Evolutionary conservation across 2,113 vertebrate species (phyloP), one percentile per base, ranked within the genome.

Genomic region (Odobenus rosmarus): DNA sequence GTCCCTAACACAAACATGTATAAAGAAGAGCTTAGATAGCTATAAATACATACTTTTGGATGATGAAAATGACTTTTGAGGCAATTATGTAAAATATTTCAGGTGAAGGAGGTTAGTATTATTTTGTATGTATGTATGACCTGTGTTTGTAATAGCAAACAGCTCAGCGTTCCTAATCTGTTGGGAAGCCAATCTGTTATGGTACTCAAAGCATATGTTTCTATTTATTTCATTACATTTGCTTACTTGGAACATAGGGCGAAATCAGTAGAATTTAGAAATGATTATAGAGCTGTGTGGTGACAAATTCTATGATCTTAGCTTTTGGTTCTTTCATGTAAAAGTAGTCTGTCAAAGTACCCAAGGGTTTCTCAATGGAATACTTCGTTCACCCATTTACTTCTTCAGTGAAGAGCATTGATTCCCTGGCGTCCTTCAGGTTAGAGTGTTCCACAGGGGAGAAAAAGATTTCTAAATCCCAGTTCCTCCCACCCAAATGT

Each of bases 161-260:
- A 84, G 28, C 62, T 86, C n/a, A 59, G 64, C 61, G 53, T 80
- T 91, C 33, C 62, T 96, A 67, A 91, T 95, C 67, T 92, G 14
- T 51, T 80, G 79, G 53, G 67, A 96, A 80, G 57, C 19, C 69
- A 91, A 26, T 96, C 39, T 87, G 24, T 83, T 86, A 91, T 12
- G 49, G 55, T 83, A n/a, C 23, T 46, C 57, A 57, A 88, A 82
- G 62, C n/a, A 80, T 80, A 93, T 74, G 87, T 89, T 96, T 86
- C 59, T 67, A 77, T 85, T 96, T 90, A 72, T 96, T 90, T 97
- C n/a, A 79, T 95, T 84, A 80, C 5, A 90, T 51, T 93, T 97
- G 53, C 36, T 95, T 94, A 46, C 31, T 90, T 88, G 93, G 82
- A 96, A 95, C 61, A 89, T 15, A 64, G 94, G 57, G 42, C 61